These are phyloP conservation scores for Ephialtes manifestator DNA, from an alignment of 2,888 invertebrate species.

Conservation along the genomic window DNA sequence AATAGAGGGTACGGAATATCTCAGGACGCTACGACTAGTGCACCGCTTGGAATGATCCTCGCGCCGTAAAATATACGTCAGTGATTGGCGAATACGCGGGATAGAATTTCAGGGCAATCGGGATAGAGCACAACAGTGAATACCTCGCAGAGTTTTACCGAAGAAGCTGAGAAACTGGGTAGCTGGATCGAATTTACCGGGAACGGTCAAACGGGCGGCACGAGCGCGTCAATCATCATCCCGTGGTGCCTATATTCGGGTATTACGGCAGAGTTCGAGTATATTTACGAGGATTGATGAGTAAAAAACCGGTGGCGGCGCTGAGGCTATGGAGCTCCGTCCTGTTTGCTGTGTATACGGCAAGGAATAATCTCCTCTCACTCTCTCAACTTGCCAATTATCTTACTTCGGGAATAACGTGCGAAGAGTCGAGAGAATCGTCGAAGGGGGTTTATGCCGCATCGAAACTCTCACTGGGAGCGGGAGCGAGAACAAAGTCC, in stretches of 20 bases:
- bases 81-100: background rate
- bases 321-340: constrained; percentile 7
- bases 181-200: constrained; percentile 36
- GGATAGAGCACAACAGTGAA: constrained; percentile 15
- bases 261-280: constrained; percentile 62
- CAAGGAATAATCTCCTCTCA: background rate
- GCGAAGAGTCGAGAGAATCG: constrained; percentile 77
- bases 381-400: constrained; percentile 73
- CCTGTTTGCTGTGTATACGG: background rate
- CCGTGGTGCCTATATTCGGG: constrained; percentile 62
- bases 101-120: constrained; percentile 13
- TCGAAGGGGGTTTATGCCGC: constrained; percentile 61
- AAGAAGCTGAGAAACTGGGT: background rate
- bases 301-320: constrained; percentile 48
- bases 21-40: constrained; percentile 23
- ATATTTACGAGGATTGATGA: constrained; percentile 65
- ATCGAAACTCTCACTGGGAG: constrained; percentile 54
- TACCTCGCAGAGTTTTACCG: constrained; percentile 1
- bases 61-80: constrained; percentile 54
- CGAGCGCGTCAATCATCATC: constrained; percentile 67
- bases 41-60: constrained; percentile 38
- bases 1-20: constrained; percentile 44
- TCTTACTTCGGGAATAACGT: constrained; percentile 76
- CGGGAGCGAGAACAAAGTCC: constrained; percentile 32
- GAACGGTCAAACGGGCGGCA: constrained; percentile 56